Conservation (phyloP, 2,113 vertebrate genomes). For the Melanerpes formicivorus region DNA sequence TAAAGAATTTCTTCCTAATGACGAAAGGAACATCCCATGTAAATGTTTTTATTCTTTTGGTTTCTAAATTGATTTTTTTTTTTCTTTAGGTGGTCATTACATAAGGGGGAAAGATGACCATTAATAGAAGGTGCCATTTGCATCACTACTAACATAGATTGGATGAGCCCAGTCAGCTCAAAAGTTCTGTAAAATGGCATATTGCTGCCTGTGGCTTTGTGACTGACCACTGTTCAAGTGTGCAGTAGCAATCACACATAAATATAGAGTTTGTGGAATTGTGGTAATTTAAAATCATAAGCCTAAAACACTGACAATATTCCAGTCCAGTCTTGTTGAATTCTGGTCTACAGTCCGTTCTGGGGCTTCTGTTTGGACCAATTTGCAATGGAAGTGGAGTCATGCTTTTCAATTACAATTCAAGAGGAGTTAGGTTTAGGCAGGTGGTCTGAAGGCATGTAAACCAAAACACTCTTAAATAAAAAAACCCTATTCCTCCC, state of each 20-base stretch:
- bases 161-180: neutral
- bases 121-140: neutral
- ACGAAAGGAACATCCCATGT: neutral
- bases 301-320: neutral
- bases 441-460: neutral
- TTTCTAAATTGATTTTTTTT: neutral
- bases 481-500: neutral
- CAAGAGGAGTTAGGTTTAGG: neutral
- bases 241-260: neutral
- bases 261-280: neutral
- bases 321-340: neutral
- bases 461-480: neutral
- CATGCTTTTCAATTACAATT: neutral
- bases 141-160: neutral
- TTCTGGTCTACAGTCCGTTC: neutral
- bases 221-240: neutral
- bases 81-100: neutral
- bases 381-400: neutral
- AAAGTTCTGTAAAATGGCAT: neutral
- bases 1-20: too few relatives aligned
- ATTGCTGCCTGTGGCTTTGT: neutral
- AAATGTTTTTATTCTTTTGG: neutral
- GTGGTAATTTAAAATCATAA: neutral
- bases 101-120: neutral
- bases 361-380: neutral